phyloP scores from a whole-genome alignment of 2,797 vertebrate genomes.

The Remorina albescens region DNA sequence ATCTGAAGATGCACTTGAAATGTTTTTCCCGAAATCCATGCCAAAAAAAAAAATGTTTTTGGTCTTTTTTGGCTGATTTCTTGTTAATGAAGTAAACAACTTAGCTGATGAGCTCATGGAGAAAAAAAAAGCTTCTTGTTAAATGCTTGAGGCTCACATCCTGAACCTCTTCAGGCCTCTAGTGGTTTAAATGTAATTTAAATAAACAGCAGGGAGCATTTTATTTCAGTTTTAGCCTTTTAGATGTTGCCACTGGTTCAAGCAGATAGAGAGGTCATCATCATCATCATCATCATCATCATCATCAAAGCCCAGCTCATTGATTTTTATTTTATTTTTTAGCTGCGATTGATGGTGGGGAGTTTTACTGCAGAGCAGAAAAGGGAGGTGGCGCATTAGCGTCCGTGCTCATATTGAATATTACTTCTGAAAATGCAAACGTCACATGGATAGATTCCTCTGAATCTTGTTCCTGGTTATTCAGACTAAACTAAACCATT shows the following conservation, averaged over 20 bases:
- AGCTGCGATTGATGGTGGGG: conserved; percentile 7
- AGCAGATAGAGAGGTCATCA: conserved; percentile 2
- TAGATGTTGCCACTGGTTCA: background rate
- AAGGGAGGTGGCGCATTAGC: conserved; percentile 12
- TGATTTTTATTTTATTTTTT: conserved; percentile 14
- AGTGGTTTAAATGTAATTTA: background rate
- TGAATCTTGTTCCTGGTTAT: conserved; percentile 4
- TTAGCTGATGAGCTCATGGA: background rate
- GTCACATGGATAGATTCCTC: conserved; percentile 28
- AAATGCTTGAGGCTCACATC: conserved; percentile 11
- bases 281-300: background rate
- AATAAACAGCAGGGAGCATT: background rate
- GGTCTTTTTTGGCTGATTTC: conserved; percentile 7
- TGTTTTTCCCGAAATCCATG: background rate
- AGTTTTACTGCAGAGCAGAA: conserved; percentile 16
- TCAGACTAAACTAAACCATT: conserved; percentile 1
- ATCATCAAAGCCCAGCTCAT: conserved; percentile 4
- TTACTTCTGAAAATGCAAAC: conserved; percentile 57
- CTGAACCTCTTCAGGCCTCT: background rate
- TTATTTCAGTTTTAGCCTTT: background rate
- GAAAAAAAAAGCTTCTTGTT: too few species aligned
- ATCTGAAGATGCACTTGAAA: background rate
- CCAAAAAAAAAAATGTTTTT: background rate
- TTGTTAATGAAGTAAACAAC: conserved; percentile 19
- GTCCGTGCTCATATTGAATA: conserved; percentile 52